A percentile compares a stretch with the other conserved stretches of the same genome.
Evolutionary conservation across 1,140 invertebrate species (phyloP).

Genomic region (Panagrolaimus sp.): DNA sequence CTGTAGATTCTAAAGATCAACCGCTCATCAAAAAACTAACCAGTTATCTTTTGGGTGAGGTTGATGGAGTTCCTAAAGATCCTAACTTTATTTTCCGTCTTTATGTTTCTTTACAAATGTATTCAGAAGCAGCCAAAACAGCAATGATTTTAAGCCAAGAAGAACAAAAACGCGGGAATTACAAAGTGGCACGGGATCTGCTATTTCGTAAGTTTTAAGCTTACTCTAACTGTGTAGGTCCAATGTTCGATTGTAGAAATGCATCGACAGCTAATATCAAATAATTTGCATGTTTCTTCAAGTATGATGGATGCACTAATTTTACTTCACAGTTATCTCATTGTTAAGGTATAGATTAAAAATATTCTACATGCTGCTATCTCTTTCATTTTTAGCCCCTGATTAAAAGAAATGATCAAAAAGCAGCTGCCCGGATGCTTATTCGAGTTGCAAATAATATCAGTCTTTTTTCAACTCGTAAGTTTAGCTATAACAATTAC

Average conservation of each 20-base stretch:
- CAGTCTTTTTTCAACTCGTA: slow-evolving; percentile 89
- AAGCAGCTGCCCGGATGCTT: slow-evolving; percentile 80
- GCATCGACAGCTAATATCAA: slow-evolving; percentile 76
- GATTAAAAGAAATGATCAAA: slow-evolving; percentile 78
- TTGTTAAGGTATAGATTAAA: slow-evolving; percentile 66
- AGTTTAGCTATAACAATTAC: slow-evolving; percentile 62
- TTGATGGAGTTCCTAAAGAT: slow-evolving; percentile 87
- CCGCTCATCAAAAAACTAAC: slow-evolving; percentile 73
- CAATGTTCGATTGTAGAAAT: slow-evolving; percentile 61
- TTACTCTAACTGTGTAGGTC: not conserved
- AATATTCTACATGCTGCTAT: slow-evolving; percentile 21
- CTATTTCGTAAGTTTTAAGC: slow-evolving; percentile 66
- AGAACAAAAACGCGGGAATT: slow-evolving; percentile 74
- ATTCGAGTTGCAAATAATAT: slow-evolving; percentile 87
- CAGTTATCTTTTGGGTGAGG: slow-evolving; percentile 81
- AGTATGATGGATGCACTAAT: slow-evolving; percentile 80
- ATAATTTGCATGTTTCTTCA: slow-evolving; percentile 71
- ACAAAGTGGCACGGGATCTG: slow-evolving; percentile 65
- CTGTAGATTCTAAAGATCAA: slow-evolving; percentile 79
- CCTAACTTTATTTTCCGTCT: slow-evolving; percentile 87
- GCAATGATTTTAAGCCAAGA: slow-evolving; percentile 90
- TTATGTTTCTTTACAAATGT: slow-evolving; percentile 88
- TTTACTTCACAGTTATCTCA: slow-evolving; percentile 86
- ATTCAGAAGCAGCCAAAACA: slow-evolving; percentile 87
- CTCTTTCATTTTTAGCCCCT: slow-evolving; percentile 73